phyloP scores from a whole-genome alignment of 2,113 vertebrate genomes.

The Nibea coibor region DNA sequence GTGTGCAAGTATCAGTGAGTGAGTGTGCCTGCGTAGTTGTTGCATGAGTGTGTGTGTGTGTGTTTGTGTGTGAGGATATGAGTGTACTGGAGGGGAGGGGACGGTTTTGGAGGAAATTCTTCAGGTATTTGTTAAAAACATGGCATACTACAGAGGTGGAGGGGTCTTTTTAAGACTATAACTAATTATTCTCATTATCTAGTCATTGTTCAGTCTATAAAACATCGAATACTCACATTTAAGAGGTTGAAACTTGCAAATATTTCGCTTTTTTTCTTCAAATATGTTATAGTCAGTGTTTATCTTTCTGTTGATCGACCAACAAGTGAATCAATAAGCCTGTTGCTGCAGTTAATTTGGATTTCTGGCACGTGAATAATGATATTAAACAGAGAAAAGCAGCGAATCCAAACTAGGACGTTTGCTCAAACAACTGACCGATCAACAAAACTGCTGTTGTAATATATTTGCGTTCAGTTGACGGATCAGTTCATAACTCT shows the following conservation, averaged over 20 bases:
- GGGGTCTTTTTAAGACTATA: background rate
- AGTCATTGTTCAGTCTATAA: background rate
- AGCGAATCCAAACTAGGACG: background rate
- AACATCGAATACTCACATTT: background rate
- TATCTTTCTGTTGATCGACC: background rate
- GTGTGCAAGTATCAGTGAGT: slow-evolving; percentile 76
- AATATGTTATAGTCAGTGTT: background rate
- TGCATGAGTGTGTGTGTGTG: slow-evolving; percentile 45
- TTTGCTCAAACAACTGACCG: background rate
- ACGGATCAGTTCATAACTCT: background rate
- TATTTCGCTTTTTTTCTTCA: background rate
- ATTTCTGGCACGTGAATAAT: background rate
- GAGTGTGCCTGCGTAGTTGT: slow-evolving; percentile 72
- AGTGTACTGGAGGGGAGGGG: slow-evolving; percentile 14
- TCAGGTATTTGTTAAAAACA: slow-evolving; percentile 35
- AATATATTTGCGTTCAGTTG: background rate
- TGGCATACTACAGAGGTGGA: background rate
- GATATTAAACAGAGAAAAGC: background rate
- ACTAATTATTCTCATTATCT: background rate
- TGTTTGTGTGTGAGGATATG: slow-evolving; percentile 33
- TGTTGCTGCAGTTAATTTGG: background rate
- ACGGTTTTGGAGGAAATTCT: slow-evolving; percentile 10
- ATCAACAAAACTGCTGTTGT: background rate
- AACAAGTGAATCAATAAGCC: background rate
- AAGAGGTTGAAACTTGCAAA: background rate